Evolutionary conservation across 2,113 vertebrate genomes (phyloP), one percentile per base, ranked within the genome.

Genomic region (Nycticryphes semicollaris): DNA sequence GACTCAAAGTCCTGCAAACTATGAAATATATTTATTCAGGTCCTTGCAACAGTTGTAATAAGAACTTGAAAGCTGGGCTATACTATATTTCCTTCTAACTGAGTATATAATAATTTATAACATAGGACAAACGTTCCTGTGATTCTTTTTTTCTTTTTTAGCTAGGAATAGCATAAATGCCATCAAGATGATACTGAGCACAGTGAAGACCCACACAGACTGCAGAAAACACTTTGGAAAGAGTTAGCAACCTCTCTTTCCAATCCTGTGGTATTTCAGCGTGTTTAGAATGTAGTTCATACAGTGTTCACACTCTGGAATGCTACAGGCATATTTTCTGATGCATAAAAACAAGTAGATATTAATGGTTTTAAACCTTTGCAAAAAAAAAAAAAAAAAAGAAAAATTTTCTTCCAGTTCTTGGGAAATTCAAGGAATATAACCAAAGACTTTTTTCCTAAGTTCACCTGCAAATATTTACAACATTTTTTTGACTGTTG

Each of bases 311-410:
- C 33, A 54, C 37, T 90, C 37, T 50, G 51, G 21, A 95, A 31
- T 54, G 27, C 35, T 85, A 88, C 23, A n/a, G 43, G 80, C 79
- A 53, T 75, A 81, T 93, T 81, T 80, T 63, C 35, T 69, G 41
- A 75, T 87, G 90, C 78, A 88, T 94, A 91, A 64, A 73, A 92
- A 92, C 4, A 41, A 96, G 83, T 48, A 77, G 63, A 87, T 89
- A 89, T 76, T 90, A 89, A 74, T 87, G 76, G 19, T 69, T 90
- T 69, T 92, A 91, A 93, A 74, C 25, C 39, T 83, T 95, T 92
- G 59, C 50, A 20, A 89, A 93, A 97, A 50, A 80, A 93, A 97
- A 94, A n/a, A n/a, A n/a, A n/a, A 93, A 87, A 14, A 81, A 97
- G n/a, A 60, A 93, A 72, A 91, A 28, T 60, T 84, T 57, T 74